Evolutionary conservation across 2,113 vertebrate genomes (phyloP).

Genomic region (Otus sunia): DNA sequence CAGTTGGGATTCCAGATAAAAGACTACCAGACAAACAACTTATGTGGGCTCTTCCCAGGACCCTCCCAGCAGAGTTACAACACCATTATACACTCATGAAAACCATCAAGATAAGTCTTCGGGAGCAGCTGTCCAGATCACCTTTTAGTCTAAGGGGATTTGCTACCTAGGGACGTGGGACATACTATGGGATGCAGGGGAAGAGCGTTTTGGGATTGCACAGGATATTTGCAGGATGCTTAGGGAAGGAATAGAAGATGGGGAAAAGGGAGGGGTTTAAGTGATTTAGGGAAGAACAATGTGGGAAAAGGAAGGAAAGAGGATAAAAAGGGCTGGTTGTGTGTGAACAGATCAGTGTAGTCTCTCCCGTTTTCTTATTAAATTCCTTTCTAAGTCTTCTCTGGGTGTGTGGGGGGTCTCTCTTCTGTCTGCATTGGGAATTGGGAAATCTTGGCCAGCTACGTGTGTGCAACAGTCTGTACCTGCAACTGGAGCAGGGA

Average conservation of each 20-base stretch:
- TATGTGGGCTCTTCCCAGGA: background rate
- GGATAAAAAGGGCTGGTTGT: background rate
- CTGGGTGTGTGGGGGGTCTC: background rate
- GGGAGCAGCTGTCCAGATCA: background rate
- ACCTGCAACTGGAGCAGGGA: background rate
- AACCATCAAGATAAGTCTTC: background rate
- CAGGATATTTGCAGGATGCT: background rate
- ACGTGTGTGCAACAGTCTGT: background rate
- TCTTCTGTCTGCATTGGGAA: background rate
- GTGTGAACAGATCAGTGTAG: background rate
- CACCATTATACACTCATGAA: background rate
- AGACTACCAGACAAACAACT: background rate
- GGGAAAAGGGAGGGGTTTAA: background rate
- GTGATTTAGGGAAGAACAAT: background rate
- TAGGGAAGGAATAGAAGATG: background rate
- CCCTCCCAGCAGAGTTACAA: background rate
- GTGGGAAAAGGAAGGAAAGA: background rate
- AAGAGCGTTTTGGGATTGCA: background rate
- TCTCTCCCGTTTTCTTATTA: background rate
- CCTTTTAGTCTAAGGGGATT: background rate
- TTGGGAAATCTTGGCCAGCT: background rate
- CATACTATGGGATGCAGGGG: no score
- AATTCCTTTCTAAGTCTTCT: background rate
- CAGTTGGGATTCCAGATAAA: background rate
- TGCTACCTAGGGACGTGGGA: background rate